Percentiles rank a stretch among this genome's conserved stretches.
These are phyloP conservation scores for Hystrix brachyura DNA, from an alignment of 2,113 vertebrate genomes.

Conservation along the genomic window DNA sequence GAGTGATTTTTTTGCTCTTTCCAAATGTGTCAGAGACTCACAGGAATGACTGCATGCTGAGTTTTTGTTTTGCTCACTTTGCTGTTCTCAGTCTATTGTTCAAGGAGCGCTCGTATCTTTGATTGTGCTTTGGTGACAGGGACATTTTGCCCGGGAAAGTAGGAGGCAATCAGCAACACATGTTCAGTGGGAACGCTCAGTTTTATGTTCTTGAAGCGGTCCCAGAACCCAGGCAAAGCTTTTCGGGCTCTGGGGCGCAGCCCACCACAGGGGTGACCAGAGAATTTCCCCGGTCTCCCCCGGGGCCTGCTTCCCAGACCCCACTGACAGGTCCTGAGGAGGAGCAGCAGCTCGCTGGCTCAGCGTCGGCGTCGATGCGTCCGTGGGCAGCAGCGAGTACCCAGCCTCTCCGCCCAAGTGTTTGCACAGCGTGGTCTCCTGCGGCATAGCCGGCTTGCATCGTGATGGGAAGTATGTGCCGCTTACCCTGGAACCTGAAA, in stretches of 20 bases:
- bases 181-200: not conserved
- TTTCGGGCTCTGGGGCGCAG: not conserved
- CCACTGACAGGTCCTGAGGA: not conserved
- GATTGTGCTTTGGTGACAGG: not conserved
- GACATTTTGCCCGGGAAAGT: not conserved
- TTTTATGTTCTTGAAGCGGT: conserved; percentile 46
- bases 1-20: not conserved
- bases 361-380: not conserved
- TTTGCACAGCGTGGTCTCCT: conserved; percentile 46
- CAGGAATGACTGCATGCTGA: not conserved
- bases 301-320: not conserved
- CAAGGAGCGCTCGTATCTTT: conserved; percentile 13
- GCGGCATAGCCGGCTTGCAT: not conserved
- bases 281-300: not conserved
- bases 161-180: not conserved
- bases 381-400: not conserved
- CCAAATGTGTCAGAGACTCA: not conserved
- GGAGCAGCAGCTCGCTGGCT: not conserved
- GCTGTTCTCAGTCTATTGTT: conserved; percentile 41
- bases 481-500: conserved; percentile 62
- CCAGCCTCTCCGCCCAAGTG: not conserved
- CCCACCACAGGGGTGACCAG: fast-evolving
- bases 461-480: conserved; percentile 13
- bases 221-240: not conserved
- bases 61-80: conserved; percentile 28